Evolutionary conservation across 2,888 invertebrate species (phyloP), one percentile per base, ranked within the genome.

Genomic region (Diadromus collaris): DNA sequence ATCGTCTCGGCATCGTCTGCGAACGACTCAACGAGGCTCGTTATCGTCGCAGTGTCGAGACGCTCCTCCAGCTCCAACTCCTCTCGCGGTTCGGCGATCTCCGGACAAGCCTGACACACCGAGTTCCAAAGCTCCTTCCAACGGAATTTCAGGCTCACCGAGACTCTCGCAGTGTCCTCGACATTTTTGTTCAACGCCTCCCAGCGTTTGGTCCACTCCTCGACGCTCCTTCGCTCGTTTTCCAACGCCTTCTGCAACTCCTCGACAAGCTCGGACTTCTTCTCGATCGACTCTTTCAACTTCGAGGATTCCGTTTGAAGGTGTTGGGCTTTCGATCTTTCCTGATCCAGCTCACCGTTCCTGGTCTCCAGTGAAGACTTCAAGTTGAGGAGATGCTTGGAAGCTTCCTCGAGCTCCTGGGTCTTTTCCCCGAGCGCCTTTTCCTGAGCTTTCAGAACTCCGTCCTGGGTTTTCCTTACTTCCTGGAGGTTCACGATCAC

Each of bases 401-500:
- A 80, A 16, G 84, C 44, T 10, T 81, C 48, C 7, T 82, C 76
- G 19, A 87, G 69, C 3, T 79, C 80, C 0, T 51, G 16, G 29
- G 64, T 64, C 21, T 85, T 87, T 56, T 88, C 87, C 24, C 84
- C 78, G 0, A 88, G 67, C n/a, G 85, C 83, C 72, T 84, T 82
- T 4, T 81, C 83, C 65, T 87, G 88, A 9, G 85, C 81, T 46
- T 82, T 72, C 63, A 88, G 65, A 10, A 85, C 83, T 13, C 82
- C 82, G 38, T 86, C 86, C 29, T 88, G 89, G 54, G 83, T 86
- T 10, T 72, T 38, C 56, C 83, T 83, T 6, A 86, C 81, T 72
- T 88, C 84, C 32, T 88, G 85, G 5, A 88, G 70, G 81, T 85
- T 86, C 2, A 80, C 44, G 46, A 88, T 86, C 3, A 87, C 60